Conservation (phyloP, 1,140 invertebrate genomes). For the Trichogramma pretiosum region DNA sequence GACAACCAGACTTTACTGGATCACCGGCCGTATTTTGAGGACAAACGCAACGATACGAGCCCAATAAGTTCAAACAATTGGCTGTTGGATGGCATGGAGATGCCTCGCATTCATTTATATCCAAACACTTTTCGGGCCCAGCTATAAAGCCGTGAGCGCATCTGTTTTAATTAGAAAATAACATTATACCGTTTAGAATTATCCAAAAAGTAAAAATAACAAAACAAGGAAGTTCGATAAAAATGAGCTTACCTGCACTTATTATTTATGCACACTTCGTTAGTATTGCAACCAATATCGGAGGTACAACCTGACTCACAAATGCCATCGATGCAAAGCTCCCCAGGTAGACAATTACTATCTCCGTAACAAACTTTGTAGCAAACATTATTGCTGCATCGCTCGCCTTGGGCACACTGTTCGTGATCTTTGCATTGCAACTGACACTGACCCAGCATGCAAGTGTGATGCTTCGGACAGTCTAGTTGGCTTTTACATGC, state of each 20-base stretch:
- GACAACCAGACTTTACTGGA: slow-evolving; percentile 64
- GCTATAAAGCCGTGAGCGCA: slow-evolving; percentile 63
- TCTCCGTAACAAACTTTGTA: slow-evolving; percentile 80
- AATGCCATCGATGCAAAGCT: slow-evolving; percentile 75
- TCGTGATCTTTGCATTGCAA: slow-evolving; percentile 61
- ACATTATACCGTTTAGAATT: too few relatives aligned
- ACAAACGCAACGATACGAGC: slow-evolving; percentile 73
- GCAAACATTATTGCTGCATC: slow-evolving; percentile 69
- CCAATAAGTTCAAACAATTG: slow-evolving; percentile 67
- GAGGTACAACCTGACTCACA: slow-evolving; percentile 75
- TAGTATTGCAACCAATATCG: slow-evolving; percentile 68
- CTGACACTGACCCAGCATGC: slow-evolving; percentile 64
- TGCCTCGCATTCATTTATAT: slow-evolving; percentile 71
- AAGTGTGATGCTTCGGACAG: slow-evolving; percentile 65
- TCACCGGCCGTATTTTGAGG: slow-evolving; percentile 69
- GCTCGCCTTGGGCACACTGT: slow-evolving; percentile 73
- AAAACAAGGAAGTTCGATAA: too few relatives aligned
- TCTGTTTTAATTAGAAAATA: slow-evolving; percentile 27
- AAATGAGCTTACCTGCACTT: slow-evolving; percentile 59
- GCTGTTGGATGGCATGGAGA: slow-evolving; percentile 72
- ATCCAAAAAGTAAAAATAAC: too few relatives aligned
- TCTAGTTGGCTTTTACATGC: slow-evolving; percentile 55
- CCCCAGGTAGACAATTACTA: slow-evolving; percentile 78
- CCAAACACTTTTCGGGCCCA: slow-evolving; percentile 60
- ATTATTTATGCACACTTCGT: slow-evolving; percentile 70